A percentile compares a stretch with the other conserved stretches of the same genome.
These are phyloP conservation scores for Palloptera scutellata DNA, from an alignment of 2,888 invertebrate species.

Conservation along the genomic window DNA sequence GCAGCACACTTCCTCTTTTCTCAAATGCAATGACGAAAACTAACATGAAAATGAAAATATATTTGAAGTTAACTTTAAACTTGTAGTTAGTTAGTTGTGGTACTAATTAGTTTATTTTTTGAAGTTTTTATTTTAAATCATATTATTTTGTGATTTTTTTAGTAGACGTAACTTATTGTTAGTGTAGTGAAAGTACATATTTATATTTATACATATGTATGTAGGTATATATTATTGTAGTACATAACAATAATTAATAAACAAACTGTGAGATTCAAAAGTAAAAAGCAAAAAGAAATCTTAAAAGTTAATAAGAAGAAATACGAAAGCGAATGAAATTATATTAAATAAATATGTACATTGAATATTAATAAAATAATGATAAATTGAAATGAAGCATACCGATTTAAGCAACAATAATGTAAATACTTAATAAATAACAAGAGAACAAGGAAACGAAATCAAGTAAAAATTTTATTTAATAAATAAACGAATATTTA, in stretches of 20 bases:
- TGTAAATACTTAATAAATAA: not conserved
- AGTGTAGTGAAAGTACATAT: slow-evolving; percentile 1
- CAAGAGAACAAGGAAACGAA: not conserved
- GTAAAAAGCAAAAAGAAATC: not conserved
- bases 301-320: not conserved
- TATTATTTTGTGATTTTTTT: not conserved
- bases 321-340: not conserved
- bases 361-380: not conserved
- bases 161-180: not conserved
- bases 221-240: too few species aligned
- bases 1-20: too few species aligned
- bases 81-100: slow-evolving; percentile 1
- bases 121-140: not conserved
- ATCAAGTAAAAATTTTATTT: not conserved
- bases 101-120: not conserved
- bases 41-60: too few species aligned
- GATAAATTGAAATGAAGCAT: not conserved
- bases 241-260: not conserved
- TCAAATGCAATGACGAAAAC: too few species aligned
- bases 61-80: not conserved
- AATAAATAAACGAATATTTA: slow-evolving; percentile 1
- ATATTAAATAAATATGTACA: not conserved
- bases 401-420: slow-evolving; percentile 5
- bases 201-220: too few species aligned
- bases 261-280: slow-evolving; percentile 1